Conservation (phyloP, 1,140 invertebrate genomes). For the Oncopeltus fasciatus region DNA sequence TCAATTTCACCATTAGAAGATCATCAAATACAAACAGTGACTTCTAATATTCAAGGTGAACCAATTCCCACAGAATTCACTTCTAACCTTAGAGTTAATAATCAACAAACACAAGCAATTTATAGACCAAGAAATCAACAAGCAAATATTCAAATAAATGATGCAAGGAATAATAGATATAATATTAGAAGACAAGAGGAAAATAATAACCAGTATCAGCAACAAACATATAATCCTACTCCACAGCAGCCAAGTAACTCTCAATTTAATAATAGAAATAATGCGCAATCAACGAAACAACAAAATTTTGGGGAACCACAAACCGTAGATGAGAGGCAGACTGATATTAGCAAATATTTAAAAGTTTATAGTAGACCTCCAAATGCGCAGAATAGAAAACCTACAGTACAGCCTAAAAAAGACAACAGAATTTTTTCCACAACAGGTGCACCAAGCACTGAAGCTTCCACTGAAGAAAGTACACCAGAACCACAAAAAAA, state of each 20-base stretch:
- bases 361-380: not conserved
- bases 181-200: not conserved
- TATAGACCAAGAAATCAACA: slow-evolving; percentile 2
- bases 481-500: slow-evolving; percentile 5
- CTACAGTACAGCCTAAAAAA: not conserved
- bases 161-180: not conserved
- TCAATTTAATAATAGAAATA: not conserved
- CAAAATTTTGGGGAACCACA: not conserved
- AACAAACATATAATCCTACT: not conserved
- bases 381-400: not conserved
- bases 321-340: not conserved
- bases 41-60: not conserved
- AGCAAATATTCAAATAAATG: not conserved
- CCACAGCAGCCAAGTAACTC: not conserved
- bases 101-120: not conserved
- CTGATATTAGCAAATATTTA: not conserved
- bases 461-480: not conserved
- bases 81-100: not conserved
- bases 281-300: not conserved
- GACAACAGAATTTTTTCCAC: not conserved
- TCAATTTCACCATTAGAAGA: slow-evolving; percentile 22
- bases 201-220: not conserved
- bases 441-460: not conserved
- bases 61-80: slow-evolving; percentile 9
- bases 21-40: slow-evolving; percentile 17